Evolutionary conservation across 2,888 invertebrate genomes (phyloP), one percentile per base, ranked within the genome.

Genomic region (Tetramorium bicarinatum): DNA sequence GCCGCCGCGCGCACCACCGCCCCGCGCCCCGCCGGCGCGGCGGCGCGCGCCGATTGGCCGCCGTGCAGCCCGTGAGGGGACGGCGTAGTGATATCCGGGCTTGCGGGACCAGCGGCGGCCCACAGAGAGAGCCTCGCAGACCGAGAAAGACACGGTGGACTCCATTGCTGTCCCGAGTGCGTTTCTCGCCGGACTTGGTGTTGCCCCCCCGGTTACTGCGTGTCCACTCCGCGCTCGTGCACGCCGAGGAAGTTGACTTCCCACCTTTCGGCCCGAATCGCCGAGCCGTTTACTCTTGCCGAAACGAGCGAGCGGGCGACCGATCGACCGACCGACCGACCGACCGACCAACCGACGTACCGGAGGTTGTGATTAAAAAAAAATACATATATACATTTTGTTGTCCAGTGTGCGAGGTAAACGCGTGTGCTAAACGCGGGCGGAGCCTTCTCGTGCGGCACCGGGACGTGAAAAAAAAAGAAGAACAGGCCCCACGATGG

Each of bases 11-110:
- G 84, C 72, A 85, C 61, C n/a, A 0, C 82, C 85, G 76, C 85
- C 89, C 71, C 81, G 47, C 34, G 29, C n/a, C 47, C 3, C 67
- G 34, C 21, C 29, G n/a, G 77, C n/a, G 54, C 49, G 34, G 29
- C 64, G 56, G 54, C 85, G 85, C 81, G 85, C 88, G 61, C 0
- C 80, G 83, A 83, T 83, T 83, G 86, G 86, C 84, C 82, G 86
- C 56, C 84, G 88, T 96, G 96, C 97, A 96, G 96, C 96, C 97
- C 96, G 90, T 85, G 84, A 87, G 90, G 90, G 87, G 90, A 72
- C 88, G 93, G 94, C 93, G 93, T 92, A 94, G 93, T 92, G 91
- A 93, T 94, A 93, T 90, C 87, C 76, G 85, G 79, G 59, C 41
- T 47, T 38, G 52, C 75, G 85, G 82, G 83, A 86, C 84, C 82